Base-by-base conservation (phyloP, 2,797 vertebrate genomes). In the Cichlasoma orientale region DNA sequence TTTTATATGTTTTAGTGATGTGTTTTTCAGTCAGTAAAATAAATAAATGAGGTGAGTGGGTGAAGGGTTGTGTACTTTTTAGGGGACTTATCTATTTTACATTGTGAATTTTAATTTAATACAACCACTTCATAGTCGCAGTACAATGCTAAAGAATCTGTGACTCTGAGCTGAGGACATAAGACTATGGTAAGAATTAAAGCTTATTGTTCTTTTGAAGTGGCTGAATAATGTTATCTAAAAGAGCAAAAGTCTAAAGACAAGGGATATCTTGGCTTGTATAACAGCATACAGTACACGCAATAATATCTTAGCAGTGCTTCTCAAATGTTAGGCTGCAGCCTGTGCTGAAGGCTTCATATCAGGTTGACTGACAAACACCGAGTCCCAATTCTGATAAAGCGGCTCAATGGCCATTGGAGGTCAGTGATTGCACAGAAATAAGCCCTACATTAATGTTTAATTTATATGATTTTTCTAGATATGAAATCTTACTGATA, bases 401-500 rank as follows among this genome's bases (percentile, higher is more conserved):
- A 85, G 82, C 53, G 41, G 78, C 84, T 90, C 77, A 87, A 82
- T 89, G 82, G 86, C 79, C 36, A 68, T 47, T 75, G 84, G 85
- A 90, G 91, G 90, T 92, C 93, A 90, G 58, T 81, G 87, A 88
- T 85, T 53, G 79, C 75, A 78, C 76, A 86, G 91, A 93, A 93
- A 93, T 93, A 94, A 94, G 87, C 90, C 83, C 33, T 18, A 86
- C 83, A 93, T 92, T 92, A 93, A 93, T 90, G 89, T 94, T 93
- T 94, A 93, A 95, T 95, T 95, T 93, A 95, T 94, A 93, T 90
- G 89, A 93, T 95, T 95, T 94, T 93, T 89, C 91, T 89, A 85
- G 94, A 94, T 95, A 94, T 94, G 86, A 94, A 94, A 95, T 95
- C 88, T 92, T 56, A 90, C 92, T 79, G 95, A 95, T 95, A 95